Base-by-base conservation (phyloP, 2,113 vertebrate genomes). In the Chloropsis cyanopogon region DNA sequence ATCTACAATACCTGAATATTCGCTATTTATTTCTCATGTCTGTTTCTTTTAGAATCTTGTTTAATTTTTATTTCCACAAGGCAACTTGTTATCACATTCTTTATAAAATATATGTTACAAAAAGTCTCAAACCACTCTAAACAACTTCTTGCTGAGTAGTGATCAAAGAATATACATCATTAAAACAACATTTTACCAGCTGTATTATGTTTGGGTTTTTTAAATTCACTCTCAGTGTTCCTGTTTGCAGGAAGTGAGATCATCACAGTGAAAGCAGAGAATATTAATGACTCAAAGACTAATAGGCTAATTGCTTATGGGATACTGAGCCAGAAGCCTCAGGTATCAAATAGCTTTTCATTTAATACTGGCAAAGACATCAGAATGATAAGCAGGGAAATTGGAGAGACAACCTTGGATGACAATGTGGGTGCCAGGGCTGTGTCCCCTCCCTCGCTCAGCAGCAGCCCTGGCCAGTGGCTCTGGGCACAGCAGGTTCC, bases 211-310 rank as follows among this genome's bases (percentile, higher is more conserved):
- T 31, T 12, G 31, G 10, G 3, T 4, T 54, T 77, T 57, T 68
- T 37, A 4, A 47, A 68, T 78, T 66, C 20, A 18, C 13, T 52
- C 33, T 66, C 39, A 24, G 14, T 54, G 63, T 47, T 91, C 28
- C 29, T 72, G 56, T 80, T 54, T 69, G 37, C 90, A 99, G 98
- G 98, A 71, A 97, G 97, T 29, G 97, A 98, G 79, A 98, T 98
- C 75, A 97, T 98, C 75, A 96, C 94, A 20, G 97, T 98, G 73
- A 97, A 98, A 83, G 97, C 98, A 14, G 97, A 97, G 7, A 98
- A 98, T 85, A 98, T 97, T 15, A 98, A 98, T 12, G 98, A 98
- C 60, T 98, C 97, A 33, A 97, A 97, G 64, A 98, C 97, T 13
- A 98, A 97, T 64, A 98, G 98, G 33, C 63, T 77, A 53, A 98